Evolutionary conservation across 2,888 invertebrate genomes (phyloP).

Genomic region (Quadroppia sp.): DNA sequence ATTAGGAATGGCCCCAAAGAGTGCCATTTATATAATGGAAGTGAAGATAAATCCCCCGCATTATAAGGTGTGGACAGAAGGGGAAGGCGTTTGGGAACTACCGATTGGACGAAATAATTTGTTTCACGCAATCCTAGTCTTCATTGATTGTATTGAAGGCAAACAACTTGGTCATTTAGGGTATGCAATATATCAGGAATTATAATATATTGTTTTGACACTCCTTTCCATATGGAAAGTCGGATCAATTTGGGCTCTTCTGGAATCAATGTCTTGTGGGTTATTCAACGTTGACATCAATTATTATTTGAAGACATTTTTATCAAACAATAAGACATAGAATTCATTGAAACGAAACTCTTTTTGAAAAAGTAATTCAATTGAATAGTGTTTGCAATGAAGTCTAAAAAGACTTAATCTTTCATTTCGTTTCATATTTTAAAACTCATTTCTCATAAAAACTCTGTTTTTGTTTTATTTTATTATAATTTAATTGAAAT

Average conservation of each 20-base stretch:
- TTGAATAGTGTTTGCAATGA: too few relatives aligned
- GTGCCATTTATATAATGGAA: constrained; percentile 63
- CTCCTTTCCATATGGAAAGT: constrained; percentile 48
- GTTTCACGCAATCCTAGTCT: constrained; percentile 77
- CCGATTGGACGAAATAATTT: constrained; percentile 76
- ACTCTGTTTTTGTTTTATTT: too few relatives aligned
- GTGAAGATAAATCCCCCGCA: constrained; percentile 65
- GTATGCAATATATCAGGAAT: constrained; percentile 47
- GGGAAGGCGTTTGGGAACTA: constrained; percentile 63
- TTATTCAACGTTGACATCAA: constrained; percentile 47
- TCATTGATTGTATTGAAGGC: constrained; percentile 69
- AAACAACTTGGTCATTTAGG: constrained; percentile 71
- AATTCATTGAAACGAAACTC: too few relatives aligned
- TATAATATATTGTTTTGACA: constrained; percentile 44
- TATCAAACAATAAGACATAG: too few relatives aligned
- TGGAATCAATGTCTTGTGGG: constrained; percentile 68
- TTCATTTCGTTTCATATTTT: too few relatives aligned
- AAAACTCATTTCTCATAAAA: too few relatives aligned
- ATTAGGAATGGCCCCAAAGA: constrained; percentile 45
- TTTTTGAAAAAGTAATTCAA: too few relatives aligned
- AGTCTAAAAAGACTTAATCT: too few relatives aligned
- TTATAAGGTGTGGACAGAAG: constrained; percentile 65
- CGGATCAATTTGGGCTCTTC: constrained; percentile 70
- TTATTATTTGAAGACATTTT: too few relatives aligned
- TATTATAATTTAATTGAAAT: too few relatives aligned